These are phyloP conservation scores for Notarius lentiginosus DNA, from an alignment of 2,113 vertebrate genomes.

Conservation along the genomic window DNA sequence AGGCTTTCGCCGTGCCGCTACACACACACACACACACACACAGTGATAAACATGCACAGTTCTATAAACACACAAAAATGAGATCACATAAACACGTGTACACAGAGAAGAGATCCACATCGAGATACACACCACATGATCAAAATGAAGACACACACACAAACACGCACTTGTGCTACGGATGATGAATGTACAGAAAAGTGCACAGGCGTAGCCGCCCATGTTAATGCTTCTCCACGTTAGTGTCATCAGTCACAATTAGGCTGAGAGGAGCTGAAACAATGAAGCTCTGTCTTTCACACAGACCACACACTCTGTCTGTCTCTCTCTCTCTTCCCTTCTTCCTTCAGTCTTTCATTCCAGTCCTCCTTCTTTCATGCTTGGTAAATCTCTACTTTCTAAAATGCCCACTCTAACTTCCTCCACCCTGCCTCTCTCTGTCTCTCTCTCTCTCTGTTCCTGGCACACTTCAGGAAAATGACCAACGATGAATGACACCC, in stretches of 20 bases:
- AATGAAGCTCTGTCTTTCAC: slow-evolving; percentile 70
- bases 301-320: slow-evolving; percentile 53
- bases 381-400: slow-evolving; percentile 7
- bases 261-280: slow-evolving; percentile 53
- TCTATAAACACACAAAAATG: slow-evolving; percentile 33
- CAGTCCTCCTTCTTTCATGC: slow-evolving; percentile 7
- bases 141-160: neutral
- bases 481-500: neutral
- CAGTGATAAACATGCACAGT: neutral
- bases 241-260: slow-evolving; percentile 49
- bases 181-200: slow-evolving; percentile 13
- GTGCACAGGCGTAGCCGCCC: neutral
- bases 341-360: slow-evolving; percentile 16
- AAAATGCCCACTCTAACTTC: slow-evolving; percentile 64
- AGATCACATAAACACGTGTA: slow-evolving; percentile 38
- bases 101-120: neutral
- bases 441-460: neutral
- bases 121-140: slow-evolving; percentile 1
- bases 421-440: slow-evolving; percentile 57
- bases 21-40: slow-evolving; percentile 18
- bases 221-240: slow-evolving; percentile 46
- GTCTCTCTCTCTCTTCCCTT: neutral
- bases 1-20: slow-evolving; percentile 87
- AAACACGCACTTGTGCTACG: neutral
- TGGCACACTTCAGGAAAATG: neutral